phyloP scores from a whole-genome alignment of 2,888 invertebrate genomes.

The Synanthedon vespiformis region DNA sequence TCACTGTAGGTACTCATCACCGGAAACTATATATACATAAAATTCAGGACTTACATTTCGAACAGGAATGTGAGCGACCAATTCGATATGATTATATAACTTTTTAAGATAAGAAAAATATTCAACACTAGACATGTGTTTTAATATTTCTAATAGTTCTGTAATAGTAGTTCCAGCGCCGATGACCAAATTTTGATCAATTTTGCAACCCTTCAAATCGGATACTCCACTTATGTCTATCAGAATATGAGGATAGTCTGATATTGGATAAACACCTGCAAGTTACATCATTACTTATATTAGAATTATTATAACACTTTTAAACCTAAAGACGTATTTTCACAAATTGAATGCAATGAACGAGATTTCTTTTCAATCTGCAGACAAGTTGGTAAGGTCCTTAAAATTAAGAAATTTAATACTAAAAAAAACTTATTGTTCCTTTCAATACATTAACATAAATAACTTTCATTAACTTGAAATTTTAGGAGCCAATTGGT shows the following conservation, averaged over 20 bases:
- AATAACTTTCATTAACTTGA: too few species aligned
- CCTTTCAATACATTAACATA: too few species aligned
- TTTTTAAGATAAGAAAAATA: constrained; percentile 70
- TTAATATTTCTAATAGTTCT: constrained; percentile 56
- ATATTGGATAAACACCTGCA: constrained; percentile 4
- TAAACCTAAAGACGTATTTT: too few species aligned
- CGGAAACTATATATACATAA: too few species aligned
- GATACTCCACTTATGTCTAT: constrained; percentile 4
- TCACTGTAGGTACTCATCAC: too few species aligned
- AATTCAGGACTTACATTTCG: constrained; percentile 70
- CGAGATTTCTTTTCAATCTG: too few species aligned
- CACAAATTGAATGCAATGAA: too few species aligned
- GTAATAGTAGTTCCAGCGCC: constrained; percentile 55
- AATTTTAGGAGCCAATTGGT: too few species aligned
- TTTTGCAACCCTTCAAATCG: constrained; percentile 1
- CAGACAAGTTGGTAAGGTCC: too few species aligned
- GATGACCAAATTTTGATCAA: constrained; percentile 5
- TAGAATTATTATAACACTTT: too few species aligned
- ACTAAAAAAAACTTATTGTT: too few species aligned
- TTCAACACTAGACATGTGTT: constrained; percentile 21
- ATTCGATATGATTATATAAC: constrained; percentile 72
- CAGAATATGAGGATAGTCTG: constrained; percentile 4
- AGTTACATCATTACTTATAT: not conserved
- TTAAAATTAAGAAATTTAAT: too few species aligned
- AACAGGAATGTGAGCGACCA: constrained; percentile 77